Base-by-base conservation (phyloP, 2,113 vertebrate genomes). In the Callospermophilus lateralis region DNA sequence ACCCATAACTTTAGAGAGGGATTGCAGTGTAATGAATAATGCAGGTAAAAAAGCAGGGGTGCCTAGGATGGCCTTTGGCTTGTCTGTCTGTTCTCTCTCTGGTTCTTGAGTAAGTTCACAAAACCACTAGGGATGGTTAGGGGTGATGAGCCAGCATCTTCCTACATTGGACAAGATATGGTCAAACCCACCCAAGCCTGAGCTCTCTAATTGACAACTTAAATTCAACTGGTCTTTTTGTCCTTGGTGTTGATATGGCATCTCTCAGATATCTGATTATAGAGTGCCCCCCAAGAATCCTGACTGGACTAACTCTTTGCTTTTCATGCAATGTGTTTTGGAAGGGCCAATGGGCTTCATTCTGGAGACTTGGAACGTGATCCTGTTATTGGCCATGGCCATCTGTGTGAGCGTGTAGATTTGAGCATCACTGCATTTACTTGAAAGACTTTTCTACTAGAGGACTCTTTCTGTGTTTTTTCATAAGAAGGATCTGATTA, bases 351-450 rank as follows among this genome's bases (percentile, higher is more conserved):
- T 11, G 19, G 32, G 30, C 55, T 26, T 48, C 15, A 8, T 32
- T 28, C 19, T 77, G n/a, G 37, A n/a, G 5, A 72, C 15, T 73
- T 63, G 32, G 10, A 53, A 55, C 51, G 22, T 34, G 74, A 67
- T n/a, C 15, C 28, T 83, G 19, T 70, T 42, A 67, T 24, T 76
- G 22, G n/a, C 9, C 16, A 37, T 30, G 28, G 24, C 19, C 3
- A 77, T 17, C 13, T 2, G 0, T 8, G 6, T 65, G 20, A 19
- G 0, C 20, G 4, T 2, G 1, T 20, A 48, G 17, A n/a, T 58
- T 78, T 70, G 16, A 39, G 3, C 37, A 83, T 63, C 19, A 45
- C 8, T 78, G 32, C 37, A 22, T 72, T 84, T 42, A 80, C 22
- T 55, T 20, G 51, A 79, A 58, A 90, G 26, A 70, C 10, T n/a